Base-by-base conservation (phyloP, 1,140 invertebrate genomes). In the Drosophila tsacasi region DNA sequence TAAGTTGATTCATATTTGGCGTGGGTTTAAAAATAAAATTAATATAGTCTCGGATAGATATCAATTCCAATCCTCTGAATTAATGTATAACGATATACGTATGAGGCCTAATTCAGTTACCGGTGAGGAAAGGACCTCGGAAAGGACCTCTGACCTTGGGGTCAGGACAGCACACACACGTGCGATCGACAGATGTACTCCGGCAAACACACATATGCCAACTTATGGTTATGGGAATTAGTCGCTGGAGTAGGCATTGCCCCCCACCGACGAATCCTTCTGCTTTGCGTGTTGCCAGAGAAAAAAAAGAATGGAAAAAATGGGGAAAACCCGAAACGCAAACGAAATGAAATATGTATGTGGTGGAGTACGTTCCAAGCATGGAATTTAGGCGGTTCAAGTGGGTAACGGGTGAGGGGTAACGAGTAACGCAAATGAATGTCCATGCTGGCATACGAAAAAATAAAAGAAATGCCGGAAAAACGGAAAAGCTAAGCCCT, bases 291-390 rank as follows among this genome's bases (percentile, higher is more conserved):
- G 79, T 72, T 52, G 42, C 58, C 73, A 57, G 57, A 37, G 25
- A n/a, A 19, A 42, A 25, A 21, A 30, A 37, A 37, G 15, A n/a
- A 37, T 3, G 13, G 35, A 15, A 42, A 40, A 72, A 21, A 23
- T 15, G 35, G 50, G 50, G 55, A 61, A 63, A 61, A 81, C 21
- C 67, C 49, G 62, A 78, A 78, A 82, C 66, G 58, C 79, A 80
- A 80, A 62, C 63, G 69, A 75, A 83, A 83, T 83, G 64, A 83
- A 83, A 83, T 83, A 83, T 83, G 81, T 76, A 83, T 75, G 81
- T 64, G 59, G 58, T 46, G 63, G 62, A 69, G 67, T 71, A 68
- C 63, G 39, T 71, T 68, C n/a, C 47, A 13, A 35, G 54, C 64
- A 49, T 27, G 81, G 81, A 76, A 83, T 83, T 79, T 79, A 42